Evolutionary conservation across 2,888 invertebrate genomes (phyloP), one percentile per base, ranked within the genome.

Genomic region (Hemicrepidius hirtus): DNA sequence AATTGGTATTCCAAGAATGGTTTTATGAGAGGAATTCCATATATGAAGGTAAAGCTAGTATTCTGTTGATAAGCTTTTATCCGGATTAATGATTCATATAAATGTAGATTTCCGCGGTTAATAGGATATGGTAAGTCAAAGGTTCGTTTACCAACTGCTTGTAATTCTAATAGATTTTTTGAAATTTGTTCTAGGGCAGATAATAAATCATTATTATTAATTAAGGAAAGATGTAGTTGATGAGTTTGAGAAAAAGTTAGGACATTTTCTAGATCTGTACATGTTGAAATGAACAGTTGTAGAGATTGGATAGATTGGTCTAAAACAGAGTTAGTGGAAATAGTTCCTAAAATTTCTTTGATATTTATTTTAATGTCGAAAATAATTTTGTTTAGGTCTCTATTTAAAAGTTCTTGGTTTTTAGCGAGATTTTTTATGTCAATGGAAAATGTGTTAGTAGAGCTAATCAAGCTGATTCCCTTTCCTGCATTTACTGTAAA

Each of bases 301-400:
- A 53, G n/a, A 12, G 53, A 53, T 53, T 53, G 53, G n/a, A 53
- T 53, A 10, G 53, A 37, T 37, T 37, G 37, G 37, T 37, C 37
- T 10, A 37, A 37, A n/a, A 37, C 37, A 12, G 37, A 4, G 10
- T 6, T 6, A 10, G 37, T 37, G 37, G 10, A 37, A n/a, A 37
- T 37, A 6, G 37, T 37, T 37, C 37, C 37, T 37, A 37, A 37
- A 37, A 37, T 37, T 37, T 37, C 37, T 9, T 10, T 37, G 10
- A 37, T 37, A 3, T 9, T 10, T 37, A 37, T 6, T 37, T 37
- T 37, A 10, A 10, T 37, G 10, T 37, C 37, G n/a, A 37, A 10
- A 37, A 37, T 37, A n/a, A 37, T n/a, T 37, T 37, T 37, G n/a
- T 37, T 37, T 37, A 37, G 10, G 10, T 37, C 10, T 12, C 10